Conservation (phyloP, 2,888 invertebrate species). For the Nematopogon swammerdamellus region DNA sequence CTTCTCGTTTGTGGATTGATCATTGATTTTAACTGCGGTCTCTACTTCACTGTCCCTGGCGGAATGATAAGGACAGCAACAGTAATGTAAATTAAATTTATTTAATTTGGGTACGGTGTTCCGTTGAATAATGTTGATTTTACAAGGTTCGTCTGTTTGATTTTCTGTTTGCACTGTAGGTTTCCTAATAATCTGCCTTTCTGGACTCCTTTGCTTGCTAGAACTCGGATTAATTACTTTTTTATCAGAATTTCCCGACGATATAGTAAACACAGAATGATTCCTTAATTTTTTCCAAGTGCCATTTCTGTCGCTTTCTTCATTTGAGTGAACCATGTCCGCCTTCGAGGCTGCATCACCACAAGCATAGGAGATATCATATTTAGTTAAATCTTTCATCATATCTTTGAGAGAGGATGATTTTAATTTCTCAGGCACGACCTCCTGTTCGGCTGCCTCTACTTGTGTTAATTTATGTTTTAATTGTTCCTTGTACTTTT, state of each 20-base stretch:
- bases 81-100: constrained; percentile 22
- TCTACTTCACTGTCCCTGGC: constrained; percentile 24
- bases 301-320: constrained; percentile 17
- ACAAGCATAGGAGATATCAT: constrained; percentile 43
- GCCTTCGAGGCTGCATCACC: constrained; percentile 44
- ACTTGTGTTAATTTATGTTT: constrained; percentile 35
- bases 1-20: constrained; percentile 12
- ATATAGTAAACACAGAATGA: constrained; percentile 45
- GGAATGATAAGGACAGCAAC: constrained; percentile 27
- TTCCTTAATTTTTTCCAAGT: constrained; percentile 27
- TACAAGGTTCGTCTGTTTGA: too few relatives aligned
- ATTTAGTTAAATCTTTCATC: constrained; percentile 41
- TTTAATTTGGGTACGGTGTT: constrained; percentile 9
- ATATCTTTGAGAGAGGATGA: constrained; percentile 29
- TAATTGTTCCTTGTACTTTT: constrained; percentile 35
- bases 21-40: constrained; percentile 36
- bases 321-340: constrained; percentile 20
- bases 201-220: constrained; percentile 14
- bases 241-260: constrained; percentile 29
- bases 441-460: too few relatives aligned
- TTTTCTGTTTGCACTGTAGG: too few relatives aligned
- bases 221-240: constrained; percentile 14
- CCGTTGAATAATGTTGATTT: too few relatives aligned
- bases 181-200: constrained; percentile 12
- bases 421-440: too few relatives aligned